phyloP scores from a whole-genome alignment of 1,140 invertebrate species.

The Andrena cerasifolii region DNA sequence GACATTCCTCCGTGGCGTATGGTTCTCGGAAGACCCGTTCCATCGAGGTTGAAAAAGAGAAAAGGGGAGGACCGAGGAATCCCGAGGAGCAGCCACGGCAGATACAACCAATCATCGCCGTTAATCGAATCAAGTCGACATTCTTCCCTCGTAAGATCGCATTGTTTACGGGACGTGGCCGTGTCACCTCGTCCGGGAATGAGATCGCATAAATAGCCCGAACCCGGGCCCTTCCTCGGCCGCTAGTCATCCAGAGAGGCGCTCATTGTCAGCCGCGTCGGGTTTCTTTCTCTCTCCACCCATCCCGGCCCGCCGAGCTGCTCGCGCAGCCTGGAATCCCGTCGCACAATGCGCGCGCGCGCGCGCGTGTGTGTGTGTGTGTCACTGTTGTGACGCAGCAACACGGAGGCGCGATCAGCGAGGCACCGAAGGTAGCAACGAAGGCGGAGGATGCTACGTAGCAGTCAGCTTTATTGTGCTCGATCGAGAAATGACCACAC shows the following conservation, averaged over 20 bases:
- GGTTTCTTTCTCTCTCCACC: conserved; percentile 37
- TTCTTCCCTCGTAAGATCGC: conserved; percentile 54
- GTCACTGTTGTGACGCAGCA: conserved; percentile 69
- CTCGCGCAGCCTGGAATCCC: conserved; percentile 51
- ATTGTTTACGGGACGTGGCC: conserved; percentile 65
- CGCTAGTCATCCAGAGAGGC: conserved; percentile 55
- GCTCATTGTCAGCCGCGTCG: conserved; percentile 35
- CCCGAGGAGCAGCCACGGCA: conserved; percentile 56
- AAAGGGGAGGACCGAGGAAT: conserved; percentile 26
- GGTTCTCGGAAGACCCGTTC: no score
- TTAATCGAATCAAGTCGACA: conserved; percentile 53
- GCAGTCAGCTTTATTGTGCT: conserved; percentile 54
- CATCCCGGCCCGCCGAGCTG: conserved; percentile 1
- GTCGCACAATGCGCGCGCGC: conserved; percentile 6
- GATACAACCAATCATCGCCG: conserved; percentile 71
- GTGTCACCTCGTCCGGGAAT: conserved; percentile 59
- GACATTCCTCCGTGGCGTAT: no score
- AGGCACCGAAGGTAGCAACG: conserved; percentile 9
- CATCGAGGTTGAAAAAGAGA: neutral
- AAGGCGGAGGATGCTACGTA: conserved; percentile 8
- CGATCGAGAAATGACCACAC: conserved; percentile 76
- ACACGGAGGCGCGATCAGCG: conserved; percentile 48
- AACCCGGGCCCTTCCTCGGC: conserved; percentile 43
- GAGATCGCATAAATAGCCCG: conserved; percentile 67
- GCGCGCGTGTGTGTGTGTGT: conserved; percentile 51